phyloP scores from a whole-genome alignment of 2,888 invertebrate genomes.

The Empis stercorea region DNA sequence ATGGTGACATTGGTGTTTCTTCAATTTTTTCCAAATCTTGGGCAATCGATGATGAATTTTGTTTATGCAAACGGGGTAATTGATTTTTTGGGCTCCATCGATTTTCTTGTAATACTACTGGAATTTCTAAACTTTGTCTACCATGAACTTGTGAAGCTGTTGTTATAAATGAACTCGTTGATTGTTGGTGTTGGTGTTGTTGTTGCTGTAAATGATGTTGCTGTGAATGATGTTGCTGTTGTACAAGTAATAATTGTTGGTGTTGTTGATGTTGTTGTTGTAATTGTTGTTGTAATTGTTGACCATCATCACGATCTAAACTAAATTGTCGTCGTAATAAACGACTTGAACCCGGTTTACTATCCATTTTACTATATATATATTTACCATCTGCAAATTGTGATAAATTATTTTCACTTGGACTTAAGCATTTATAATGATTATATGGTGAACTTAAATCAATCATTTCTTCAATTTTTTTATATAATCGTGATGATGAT shows the following conservation, averaged over 20 bases:
- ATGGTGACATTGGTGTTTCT: slow-evolving; percentile 45
- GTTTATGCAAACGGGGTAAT: slow-evolving; percentile 42
- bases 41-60: slow-evolving; percentile 54
- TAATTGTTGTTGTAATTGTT: slow-evolving; percentile 2
- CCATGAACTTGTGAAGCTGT: background rate
- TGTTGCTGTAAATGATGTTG: slow-evolving; percentile 6
- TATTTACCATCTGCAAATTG: slow-evolving; percentile 34
- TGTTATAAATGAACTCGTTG: background rate
- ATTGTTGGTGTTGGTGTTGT: no score
- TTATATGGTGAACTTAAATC: slow-evolving; percentile 63
- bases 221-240: slow-evolving; percentile 18
- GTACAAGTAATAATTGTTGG: slow-evolving; percentile 16
- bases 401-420: slow-evolving; percentile 42
- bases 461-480: slow-evolving; percentile 37
- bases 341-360: slow-evolving; percentile 37
- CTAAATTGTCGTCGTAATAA: slow-evolving; percentile 54
- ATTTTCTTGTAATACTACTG: slow-evolving; percentile 31
- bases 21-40: slow-evolving; percentile 57
- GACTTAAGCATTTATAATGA: slow-evolving; percentile 58
- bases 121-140: slow-evolving; percentile 27
- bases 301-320: slow-evolving; percentile 51
- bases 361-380: slow-evolving; percentile 26
- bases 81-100: slow-evolving; percentile 22
- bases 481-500: slow-evolving; percentile 33
- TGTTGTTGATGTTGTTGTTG: background rate